phyloP scores from a whole-genome alignment of 1,140 invertebrate genomes.

The Drosophila grimshawi region DNA sequence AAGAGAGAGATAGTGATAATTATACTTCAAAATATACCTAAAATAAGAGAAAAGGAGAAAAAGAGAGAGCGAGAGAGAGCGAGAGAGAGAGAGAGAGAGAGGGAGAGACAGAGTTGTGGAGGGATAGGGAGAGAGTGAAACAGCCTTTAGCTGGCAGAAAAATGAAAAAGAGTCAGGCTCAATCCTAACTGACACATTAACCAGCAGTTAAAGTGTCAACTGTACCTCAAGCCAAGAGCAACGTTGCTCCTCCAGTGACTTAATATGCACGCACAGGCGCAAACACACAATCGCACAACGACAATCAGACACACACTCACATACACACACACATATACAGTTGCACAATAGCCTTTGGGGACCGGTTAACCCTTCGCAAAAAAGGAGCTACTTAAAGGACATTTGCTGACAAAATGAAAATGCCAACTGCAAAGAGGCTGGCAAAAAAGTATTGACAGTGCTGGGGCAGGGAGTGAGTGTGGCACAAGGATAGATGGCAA shows the following conservation, averaged over 20 bases:
- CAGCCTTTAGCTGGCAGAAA: not conserved
- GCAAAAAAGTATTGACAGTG: not conserved
- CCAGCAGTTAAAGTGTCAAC: conserved; percentile 75
- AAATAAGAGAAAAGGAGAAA: not conserved
- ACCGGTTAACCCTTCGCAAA: conserved; percentile 74
- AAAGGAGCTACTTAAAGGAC: conserved; percentile 76
- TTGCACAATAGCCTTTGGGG: conserved; percentile 44
- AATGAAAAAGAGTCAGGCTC: conserved; percentile 27
- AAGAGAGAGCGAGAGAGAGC: not conserved
- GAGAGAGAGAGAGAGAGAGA: not conserved
- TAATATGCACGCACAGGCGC: conserved; percentile 23
- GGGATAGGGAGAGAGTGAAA: not conserved
- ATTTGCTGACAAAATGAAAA: conserved; percentile 78
- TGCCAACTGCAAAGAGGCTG: conserved; percentile 54
- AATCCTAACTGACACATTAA: conserved; percentile 66
- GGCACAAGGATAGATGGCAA: conserved; percentile 12
- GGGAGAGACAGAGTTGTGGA: not conserved
- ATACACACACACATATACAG: conserved; percentile 8
- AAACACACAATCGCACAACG: too few species aligned
- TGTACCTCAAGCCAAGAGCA: conserved; percentile 57
- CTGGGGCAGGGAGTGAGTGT: not conserved
- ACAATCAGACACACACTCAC: conserved; percentile 6
- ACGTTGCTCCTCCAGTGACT: conserved; percentile 6
- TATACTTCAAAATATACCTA: too few species aligned
- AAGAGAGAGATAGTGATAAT: too few species aligned